Evolutionary conservation across 30 jellyfish, hydroid and myxozoan genomes (phyloP), one percentile per base, ranked within the genome.

Genomic region (Sanderia malayensis): DNA sequence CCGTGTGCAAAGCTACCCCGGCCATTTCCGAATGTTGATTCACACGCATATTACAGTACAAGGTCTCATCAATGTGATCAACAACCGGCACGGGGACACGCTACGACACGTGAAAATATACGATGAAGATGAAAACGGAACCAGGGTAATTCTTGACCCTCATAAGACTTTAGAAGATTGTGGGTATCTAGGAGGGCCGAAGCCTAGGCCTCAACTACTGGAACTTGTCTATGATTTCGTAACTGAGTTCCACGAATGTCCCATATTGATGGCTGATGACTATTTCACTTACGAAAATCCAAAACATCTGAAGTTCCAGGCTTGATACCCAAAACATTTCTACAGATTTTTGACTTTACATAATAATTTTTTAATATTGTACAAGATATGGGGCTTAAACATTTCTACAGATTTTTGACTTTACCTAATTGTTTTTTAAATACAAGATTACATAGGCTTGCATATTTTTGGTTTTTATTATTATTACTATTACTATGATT

Each of bases 31-130:
- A 26, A 45, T 34, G 18, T 74, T 63, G 18, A 74, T 73, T 10
- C 95, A 83, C 41, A n/a, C 95, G 21, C 95, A 83, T 64, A 33
- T 83, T 1, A 72, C 80, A 10, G 76, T 83, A 1, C 87, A 83
- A 47, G 95, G 95, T 22, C 24, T 83, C 66, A 46, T 74, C 10
- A 41, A 83, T 22, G 44, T 65, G 41, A 66, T 83, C 26, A 79
- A 65, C 37, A 83, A 79, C 11, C 63, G 83, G 10, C 91, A 79
- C 33, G 82, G 91, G 4, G 78, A 44, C 2, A 79, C 91, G 1
- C 68, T 79, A 4, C 81, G 91, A 25, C 57, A 46, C 31, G 77
- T 67, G 25, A 65, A 58, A 58, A 53, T 79, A 0, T 79, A 19
- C 41, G 47, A 58, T 67, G 91, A 79, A 37, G 83, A 79, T 67